Base-by-base conservation (phyloP, 1,140 invertebrate genomes). In the Aphis gossypii region DNA sequence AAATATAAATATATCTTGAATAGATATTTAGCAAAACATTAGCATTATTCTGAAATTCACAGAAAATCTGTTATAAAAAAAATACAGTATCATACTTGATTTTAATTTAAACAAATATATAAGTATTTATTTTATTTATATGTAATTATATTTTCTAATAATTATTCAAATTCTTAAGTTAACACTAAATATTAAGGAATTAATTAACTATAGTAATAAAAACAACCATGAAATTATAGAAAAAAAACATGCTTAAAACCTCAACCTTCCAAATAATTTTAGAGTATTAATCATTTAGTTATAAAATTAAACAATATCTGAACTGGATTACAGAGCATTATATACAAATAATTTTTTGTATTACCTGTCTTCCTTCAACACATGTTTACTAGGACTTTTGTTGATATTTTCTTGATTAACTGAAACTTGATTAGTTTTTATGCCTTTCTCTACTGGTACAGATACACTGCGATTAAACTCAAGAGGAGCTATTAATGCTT, bases 391-490 rank as follows among this genome's bases (percentile, higher is more conserved):
- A 84, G 68, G 21, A 93, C 86, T 93, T 54, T 92, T 82, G 54
- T 82, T 92, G 30, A 83, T 35, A 84, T 51, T 92, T 41, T 93
- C 92, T 86, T 56, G 92, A 93, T 93, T 83, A 84, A 41, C 44
- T 30, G 94, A 95, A 95, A 21, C 95, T 95, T 44, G 91, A 54
- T 84, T 93, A 56, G 92, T 44, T 93, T 93, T 93, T 9, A 87
- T 86, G 35, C 96, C 94, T 94, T 96, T 96, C 94, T 98, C 97
- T 0, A 97, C 97, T 2, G 98, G 98, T 51, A 98, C 97, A 0
- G 98, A 98, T 94, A 98, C 97, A 95, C 98, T 98, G 84, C 98
- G 96, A 94, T 96, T 97, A 94, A 98, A 98, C 94, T 98, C 97
- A 48, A 97, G 96, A 88, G 96, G 96, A 30, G 96, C 95, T 5